Base-by-base conservation (phyloP, 2,888 invertebrate species). In the Torymus auratus region DNA sequence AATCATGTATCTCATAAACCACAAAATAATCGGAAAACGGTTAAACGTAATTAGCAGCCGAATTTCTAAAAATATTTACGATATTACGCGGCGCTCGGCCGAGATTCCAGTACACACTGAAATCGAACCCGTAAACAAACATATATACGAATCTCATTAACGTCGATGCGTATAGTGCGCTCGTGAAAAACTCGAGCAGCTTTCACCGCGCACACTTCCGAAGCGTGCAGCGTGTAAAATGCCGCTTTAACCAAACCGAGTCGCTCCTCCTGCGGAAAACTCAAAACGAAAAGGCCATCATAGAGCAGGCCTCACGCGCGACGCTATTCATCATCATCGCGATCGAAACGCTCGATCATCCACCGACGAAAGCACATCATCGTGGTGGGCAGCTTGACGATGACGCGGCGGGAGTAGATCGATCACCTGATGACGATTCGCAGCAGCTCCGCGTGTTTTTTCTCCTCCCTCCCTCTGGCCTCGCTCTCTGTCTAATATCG, bases 361-460 rank as follows among this genome's bases (percentile, higher is more conserved):
- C 28, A 28, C 28, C 64, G 71, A 70, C 61, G 78, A 79, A 73
- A 79, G 68, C 69, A 79, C 79, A 79, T 73, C 56, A 28, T 55
- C 60, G 23, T 74, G 67, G 60, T 67, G 17, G 65, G 28, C 71
- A 71, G 80, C 75, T 65, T 72, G 74, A 67, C 41, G 75, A 80
- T 76, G 80, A 75, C 76, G 67, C 52, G 60, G 75, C 71, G 50
- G 58, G 75, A 65, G 50, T 28, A 7, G 80, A 80, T 80, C 76
- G 79, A 80, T 80, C 80, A 80, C 80, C 80, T 76, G 80, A 80
- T 76, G 69, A 56, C 20, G 50, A 61, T 74, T 28, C n/a, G 13
- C 55, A 41, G 4, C 23, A 10, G 60, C 41, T 68, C 72, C 17
- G 41, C 61, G 17, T 53, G 60, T 17, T 2, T 50, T 61, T 71